Conservation (phyloP, 2,797 vertebrate species). For the Yasuhikotakia modesta region DNA sequence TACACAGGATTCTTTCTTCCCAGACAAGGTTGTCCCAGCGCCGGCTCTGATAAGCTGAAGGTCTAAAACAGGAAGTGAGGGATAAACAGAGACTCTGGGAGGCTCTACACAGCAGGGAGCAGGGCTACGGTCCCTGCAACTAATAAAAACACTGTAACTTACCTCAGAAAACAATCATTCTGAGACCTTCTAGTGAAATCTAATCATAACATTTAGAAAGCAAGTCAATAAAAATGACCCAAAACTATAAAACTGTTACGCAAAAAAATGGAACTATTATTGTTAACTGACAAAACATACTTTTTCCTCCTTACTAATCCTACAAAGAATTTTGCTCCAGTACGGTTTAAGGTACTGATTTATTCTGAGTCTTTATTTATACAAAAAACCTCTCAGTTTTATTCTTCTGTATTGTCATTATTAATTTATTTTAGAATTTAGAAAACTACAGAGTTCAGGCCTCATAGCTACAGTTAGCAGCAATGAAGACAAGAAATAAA, state of each 20-base stretch:
- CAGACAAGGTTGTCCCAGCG: slow-evolving; percentile 51
- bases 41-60: slow-evolving; percentile 47
- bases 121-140: not conserved
- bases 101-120: slow-evolving; percentile 45
- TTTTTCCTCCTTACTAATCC: no score
- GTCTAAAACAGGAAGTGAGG: slow-evolving; percentile 56
- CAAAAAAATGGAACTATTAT: not conserved
- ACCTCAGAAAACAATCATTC: slow-evolving; percentile 11
- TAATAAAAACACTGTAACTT: slow-evolving; percentile 36
- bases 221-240: not conserved
- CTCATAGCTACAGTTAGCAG: not conserved
- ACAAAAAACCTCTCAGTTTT: not conserved
- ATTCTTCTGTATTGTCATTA: not conserved
- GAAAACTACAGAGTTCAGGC: not conserved
- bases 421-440: no score
- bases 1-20: slow-evolving; percentile 10
- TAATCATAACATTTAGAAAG: slow-evolving; percentile 40
- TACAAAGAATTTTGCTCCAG: no score
- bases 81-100: slow-evolving; percentile 43
- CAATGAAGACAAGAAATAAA: not conserved
- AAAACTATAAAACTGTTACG: slow-evolving; percentile 10
- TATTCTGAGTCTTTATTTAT: not conserved
- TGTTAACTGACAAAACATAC: no score
- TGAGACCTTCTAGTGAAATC: slow-evolving; percentile 14
- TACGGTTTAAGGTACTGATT: no score